Conservation (phyloP, 2,797 vertebrate genomes). For the Graptemys geographica region DNA sequence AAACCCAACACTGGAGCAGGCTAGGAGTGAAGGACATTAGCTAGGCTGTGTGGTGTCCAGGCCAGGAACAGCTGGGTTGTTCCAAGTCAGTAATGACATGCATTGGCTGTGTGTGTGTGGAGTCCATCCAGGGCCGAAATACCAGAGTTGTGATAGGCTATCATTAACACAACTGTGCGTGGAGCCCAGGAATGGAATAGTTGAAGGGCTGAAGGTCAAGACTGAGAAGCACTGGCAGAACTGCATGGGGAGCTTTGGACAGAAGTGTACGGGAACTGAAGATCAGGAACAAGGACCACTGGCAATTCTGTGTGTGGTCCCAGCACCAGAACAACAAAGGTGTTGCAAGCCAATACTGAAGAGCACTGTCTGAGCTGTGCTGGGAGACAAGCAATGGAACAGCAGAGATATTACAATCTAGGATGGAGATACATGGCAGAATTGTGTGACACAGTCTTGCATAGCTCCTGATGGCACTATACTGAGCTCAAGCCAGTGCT, state of each 20-base stretch:
- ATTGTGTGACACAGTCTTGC: accelerated
- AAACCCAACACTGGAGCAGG: not conserved
- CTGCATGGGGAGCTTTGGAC: not conserved
- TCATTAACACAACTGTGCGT: not conserved
- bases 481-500: not conserved
- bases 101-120: not conserved
- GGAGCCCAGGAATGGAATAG: not conserved
- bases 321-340: not conserved
- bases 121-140: not conserved
- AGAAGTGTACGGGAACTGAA: not conserved
- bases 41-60: accelerated
- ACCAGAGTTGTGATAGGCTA: not conserved
- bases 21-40: not conserved
- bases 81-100: not conserved
- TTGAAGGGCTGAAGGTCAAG: accelerated
- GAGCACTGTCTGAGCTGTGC: not conserved
- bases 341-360: not conserved
- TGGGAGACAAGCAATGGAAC: accelerated
- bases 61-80: not conserved
- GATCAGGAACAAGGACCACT: not conserved
- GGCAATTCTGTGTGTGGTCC: not conserved
- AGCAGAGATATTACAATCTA: accelerated
- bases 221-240: not conserved
- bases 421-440: not conserved
- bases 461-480: accelerated